These are phyloP conservation scores for Abramis brama DNA, from an alignment of 2,113 vertebrate species.

Conservation along the genomic window DNA sequence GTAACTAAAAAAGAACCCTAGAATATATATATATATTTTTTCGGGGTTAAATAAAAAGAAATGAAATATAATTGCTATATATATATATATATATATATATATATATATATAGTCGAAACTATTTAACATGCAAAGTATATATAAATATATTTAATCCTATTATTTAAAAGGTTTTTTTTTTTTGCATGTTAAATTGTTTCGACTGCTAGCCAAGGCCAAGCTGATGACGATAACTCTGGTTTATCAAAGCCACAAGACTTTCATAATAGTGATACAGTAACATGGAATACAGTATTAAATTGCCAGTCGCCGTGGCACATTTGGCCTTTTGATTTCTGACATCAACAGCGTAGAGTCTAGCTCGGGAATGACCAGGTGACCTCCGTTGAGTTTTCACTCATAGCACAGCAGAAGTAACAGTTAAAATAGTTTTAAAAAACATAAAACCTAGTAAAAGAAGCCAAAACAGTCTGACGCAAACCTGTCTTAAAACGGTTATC, in stretches of 20 bases:
- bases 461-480: constrained; percentile 9
- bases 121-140: background rate
- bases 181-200: background rate
- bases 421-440: constrained; percentile 31
- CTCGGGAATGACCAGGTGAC: background rate
- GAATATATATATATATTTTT: too few species aligned
- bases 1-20: too few species aligned
- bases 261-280: background rate
- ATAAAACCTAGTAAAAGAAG: background rate
- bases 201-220: background rate
- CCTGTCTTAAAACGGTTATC: constrained; percentile 3
- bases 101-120: background rate
- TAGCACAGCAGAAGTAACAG: constrained; percentile 32
- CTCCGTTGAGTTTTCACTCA: background rate
- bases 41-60: too few species aligned
- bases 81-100: background rate
- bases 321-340: background rate
- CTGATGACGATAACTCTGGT: background rate
- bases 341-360: background rate
- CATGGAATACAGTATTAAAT: background rate
- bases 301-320: background rate
- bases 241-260: background rate
- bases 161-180: too few species aligned
- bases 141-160: background rate
- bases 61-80: background rate